These are phyloP conservation scores for Xyliphius kryptos DNA, from an alignment of 2,113 vertebrate genomes.

Conservation along the genomic window DNA sequence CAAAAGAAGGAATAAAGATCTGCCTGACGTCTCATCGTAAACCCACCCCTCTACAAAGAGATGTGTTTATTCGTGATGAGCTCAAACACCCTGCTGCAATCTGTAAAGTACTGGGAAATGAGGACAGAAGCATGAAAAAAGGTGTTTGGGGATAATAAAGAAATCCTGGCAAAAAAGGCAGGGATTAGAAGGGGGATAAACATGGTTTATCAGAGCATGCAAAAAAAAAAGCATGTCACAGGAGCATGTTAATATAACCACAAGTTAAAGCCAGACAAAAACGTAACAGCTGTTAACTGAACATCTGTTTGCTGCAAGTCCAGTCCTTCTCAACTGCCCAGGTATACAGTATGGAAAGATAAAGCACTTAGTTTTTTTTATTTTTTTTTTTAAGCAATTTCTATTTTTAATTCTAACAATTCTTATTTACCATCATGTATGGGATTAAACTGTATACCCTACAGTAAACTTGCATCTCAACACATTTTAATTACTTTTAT, in stretches of 20 bases:
- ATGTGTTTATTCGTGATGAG: conserved; percentile 61
- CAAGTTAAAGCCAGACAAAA: neutral
- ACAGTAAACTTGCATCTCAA: no score
- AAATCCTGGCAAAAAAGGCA: conserved; percentile 16
- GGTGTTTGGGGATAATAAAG: conserved; percentile 16
- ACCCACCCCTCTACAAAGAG: conserved; percentile 54
- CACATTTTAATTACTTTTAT: no score
- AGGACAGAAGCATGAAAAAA: conserved; percentile 29
- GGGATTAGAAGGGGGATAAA: conserved; percentile 11
- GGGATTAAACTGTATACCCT: no score
- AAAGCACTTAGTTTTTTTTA: no score
- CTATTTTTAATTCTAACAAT: no score
- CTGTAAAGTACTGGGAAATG: conserved; percentile 47
- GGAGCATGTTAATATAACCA: conserved; percentile 6
- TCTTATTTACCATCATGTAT: no score
- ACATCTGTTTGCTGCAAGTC: neutral
- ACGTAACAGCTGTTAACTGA: neutral
- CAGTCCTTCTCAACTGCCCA: neutral
- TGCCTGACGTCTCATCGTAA: conserved; percentile 47
- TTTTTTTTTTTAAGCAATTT: no score
- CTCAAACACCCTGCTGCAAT: conserved; percentile 49
- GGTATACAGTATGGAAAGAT: neutral
- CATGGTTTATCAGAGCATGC: conserved; percentile 41
- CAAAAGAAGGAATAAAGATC: conserved; percentile 21
- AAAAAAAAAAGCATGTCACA: conserved; percentile 26